Evolutionary conservation across 2,888 invertebrate species (phyloP).

Genomic region (Pegoplata infirma): DNA sequence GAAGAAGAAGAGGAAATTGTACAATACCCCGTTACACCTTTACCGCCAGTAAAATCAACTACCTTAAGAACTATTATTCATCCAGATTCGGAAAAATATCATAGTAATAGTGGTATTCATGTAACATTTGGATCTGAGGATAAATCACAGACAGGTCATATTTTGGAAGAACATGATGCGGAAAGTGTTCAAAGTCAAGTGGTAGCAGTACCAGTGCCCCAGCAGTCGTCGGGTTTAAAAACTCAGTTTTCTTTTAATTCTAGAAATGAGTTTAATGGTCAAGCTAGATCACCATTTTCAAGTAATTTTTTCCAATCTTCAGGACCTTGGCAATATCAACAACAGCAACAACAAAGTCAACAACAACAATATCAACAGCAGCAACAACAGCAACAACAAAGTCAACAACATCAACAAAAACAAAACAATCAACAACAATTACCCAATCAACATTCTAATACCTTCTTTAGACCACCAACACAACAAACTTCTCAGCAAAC

Average conservation of each 20-base stretch:
- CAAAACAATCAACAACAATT: constrained; percentile 53
- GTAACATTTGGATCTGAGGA: constrained; percentile 88
- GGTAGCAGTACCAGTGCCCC: constrained; percentile 78
- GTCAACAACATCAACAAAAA: constrained; percentile 41
- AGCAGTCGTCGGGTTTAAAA: background rate
- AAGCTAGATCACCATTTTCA: constrained; percentile 60
- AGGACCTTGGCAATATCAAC: constrained; percentile 53
- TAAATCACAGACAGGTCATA: constrained; percentile 76
- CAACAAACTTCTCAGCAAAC: constrained; percentile 55
- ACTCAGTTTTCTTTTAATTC: constrained; percentile 32
- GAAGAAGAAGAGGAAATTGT: constrained; percentile 78
- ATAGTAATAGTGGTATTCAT: constrained; percentile 88
- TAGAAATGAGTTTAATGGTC: constrained; percentile 51
- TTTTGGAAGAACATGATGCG: constrained; percentile 80
- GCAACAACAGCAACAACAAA: constrained; percentile 52
- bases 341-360: constrained; percentile 68
- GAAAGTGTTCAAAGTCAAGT: constrained; percentile 84
- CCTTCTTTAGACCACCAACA: constrained; percentile 52
- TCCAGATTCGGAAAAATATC: constrained; percentile 91
- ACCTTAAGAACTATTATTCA: constrained; percentile 90
- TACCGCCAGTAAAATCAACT: constrained; percentile 83
- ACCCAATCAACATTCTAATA: constrained; percentile 49
- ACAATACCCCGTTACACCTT: constrained; percentile 79
- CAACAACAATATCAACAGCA: constrained; percentile 62
- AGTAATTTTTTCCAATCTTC: constrained; percentile 56